These are phyloP conservation scores for Pegea sp. DNA, from an alignment of 23 tunicate species.

Conservation along the genomic window DNA sequence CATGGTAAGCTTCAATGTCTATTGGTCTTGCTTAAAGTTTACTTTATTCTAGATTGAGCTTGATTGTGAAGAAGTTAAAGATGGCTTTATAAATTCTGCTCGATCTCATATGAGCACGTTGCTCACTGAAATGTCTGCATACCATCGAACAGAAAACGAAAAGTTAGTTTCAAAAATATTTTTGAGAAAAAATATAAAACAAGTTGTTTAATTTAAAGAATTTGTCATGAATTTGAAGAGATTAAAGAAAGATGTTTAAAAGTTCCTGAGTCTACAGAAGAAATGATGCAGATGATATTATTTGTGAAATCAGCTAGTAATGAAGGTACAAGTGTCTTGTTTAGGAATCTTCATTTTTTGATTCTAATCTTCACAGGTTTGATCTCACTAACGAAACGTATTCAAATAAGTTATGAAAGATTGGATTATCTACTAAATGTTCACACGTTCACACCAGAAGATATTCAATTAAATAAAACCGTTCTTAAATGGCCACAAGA, in stretches of 20 bases:
- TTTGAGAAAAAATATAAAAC: not conserved
- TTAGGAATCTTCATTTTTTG: not conserved
- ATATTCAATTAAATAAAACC: conserved; percentile 68
- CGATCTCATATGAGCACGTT: conserved; percentile 76
- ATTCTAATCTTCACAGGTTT: conserved; percentile 24
- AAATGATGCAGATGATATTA: conserved; percentile 81
- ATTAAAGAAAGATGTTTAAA: conserved; percentile 70
- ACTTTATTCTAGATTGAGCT: conserved; percentile 18
- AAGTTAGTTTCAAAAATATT: conserved; percentile 14
- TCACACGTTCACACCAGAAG: conserved; percentile 60
- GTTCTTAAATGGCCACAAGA: conserved; percentile 66
- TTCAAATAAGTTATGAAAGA: conserved; percentile 41
- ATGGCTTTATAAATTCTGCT: conserved; percentile 51
- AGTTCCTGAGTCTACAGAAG: conserved; percentile 79
- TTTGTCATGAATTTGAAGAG: conserved; percentile 49
- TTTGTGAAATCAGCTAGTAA: conserved; percentile 62
- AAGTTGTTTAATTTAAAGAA: conserved; percentile 5
- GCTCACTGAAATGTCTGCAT: conserved; percentile 31
- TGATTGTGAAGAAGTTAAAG: conserved; percentile 85
- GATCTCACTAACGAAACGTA: conserved; percentile 53
- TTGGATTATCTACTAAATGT: conserved; percentile 62
- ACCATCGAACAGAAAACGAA: conserved; percentile 65
- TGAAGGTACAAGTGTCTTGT: conserved; percentile 16
- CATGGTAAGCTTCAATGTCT: conserved; percentile 24
- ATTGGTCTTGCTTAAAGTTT: conserved; percentile 2